Evolutionary conservation across 2,113 vertebrate genomes (phyloP).

Genomic region (Urocynchramus pylzowi): DNA sequence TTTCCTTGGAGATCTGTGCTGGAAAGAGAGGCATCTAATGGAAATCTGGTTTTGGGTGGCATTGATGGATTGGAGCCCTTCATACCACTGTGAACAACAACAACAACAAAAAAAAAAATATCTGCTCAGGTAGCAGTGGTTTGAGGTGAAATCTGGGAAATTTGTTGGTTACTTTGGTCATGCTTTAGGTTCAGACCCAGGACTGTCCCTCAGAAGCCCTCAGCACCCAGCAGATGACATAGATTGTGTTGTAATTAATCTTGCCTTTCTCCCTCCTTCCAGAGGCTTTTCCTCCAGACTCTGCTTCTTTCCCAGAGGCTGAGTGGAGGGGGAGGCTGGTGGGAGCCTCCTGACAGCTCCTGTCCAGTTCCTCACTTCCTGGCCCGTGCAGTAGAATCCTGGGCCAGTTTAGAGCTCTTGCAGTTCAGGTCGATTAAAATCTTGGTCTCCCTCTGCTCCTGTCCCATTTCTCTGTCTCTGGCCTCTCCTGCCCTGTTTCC

Average conservation of each 20-base stretch:
- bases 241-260: not conserved
- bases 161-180: not conserved
- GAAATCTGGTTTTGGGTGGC: not conserved
- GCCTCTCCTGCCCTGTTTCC: not conserved
- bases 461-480: slow-evolving; percentile 4
- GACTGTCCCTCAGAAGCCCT: not conserved
- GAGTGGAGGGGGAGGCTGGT: not conserved
- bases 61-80: not conserved
- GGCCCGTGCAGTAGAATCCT: not conserved
- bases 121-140: not conserved
- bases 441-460: not conserved
- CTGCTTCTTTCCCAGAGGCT: not conserved
- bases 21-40: not conserved
- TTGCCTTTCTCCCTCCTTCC: not conserved
- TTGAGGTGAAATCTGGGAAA: not conserved
- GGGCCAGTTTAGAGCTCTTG: not conserved
- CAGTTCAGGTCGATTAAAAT: not conserved
- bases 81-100: not conserved
- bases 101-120: not conserved
- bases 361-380: not conserved
- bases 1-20: not conserved
- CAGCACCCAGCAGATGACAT: not conserved
- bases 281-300: not conserved
- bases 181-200: not conserved
- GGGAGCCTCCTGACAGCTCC: not conserved